Evolutionary conservation across 2,113 vertebrate species (phyloP).

Genomic region (Leucoraja erinaceus): DNA sequence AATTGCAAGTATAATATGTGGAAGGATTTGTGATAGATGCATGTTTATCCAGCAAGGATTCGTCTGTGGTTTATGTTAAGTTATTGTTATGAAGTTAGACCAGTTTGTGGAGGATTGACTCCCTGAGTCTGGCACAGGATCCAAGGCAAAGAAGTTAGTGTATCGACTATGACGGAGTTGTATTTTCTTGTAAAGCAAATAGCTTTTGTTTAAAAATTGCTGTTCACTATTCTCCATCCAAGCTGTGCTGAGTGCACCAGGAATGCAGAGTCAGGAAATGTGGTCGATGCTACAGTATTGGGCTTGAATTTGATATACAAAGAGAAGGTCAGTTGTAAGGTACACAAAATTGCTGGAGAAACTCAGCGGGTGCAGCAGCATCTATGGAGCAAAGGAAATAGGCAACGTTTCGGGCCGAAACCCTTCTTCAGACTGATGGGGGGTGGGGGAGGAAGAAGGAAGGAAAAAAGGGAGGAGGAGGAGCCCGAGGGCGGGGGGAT

Average conservation of each 20-base stretch:
- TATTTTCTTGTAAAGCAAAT: background rate
- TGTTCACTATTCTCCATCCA: background rate
- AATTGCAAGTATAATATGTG: background rate
- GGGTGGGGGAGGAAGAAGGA: too few relatives aligned
- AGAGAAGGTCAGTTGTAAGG: background rate
- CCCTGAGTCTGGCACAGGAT: background rate
- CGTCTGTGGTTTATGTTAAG: background rate
- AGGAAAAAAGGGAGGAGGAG: too few relatives aligned
- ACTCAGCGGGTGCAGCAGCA: too few relatives aligned
- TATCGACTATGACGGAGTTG: background rate
- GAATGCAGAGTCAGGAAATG: background rate
- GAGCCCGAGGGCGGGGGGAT: too few relatives aligned
- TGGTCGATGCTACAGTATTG: background rate
- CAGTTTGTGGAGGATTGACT: background rate
- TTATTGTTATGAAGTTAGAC: background rate
- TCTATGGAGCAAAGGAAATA: too few relatives aligned
- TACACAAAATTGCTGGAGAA: too few relatives aligned
- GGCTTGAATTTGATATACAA: background rate
- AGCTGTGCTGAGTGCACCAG: background rate
- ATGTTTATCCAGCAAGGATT: background rate
- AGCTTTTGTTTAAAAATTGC: background rate
- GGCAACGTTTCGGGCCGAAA: too few relatives aligned
- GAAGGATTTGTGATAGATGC: background rate
- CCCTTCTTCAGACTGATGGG: too few relatives aligned
- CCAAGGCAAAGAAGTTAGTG: background rate